phyloP scores from a whole-genome alignment of 1,140 invertebrate genomes.

The Calephelis nemesis region DNA sequence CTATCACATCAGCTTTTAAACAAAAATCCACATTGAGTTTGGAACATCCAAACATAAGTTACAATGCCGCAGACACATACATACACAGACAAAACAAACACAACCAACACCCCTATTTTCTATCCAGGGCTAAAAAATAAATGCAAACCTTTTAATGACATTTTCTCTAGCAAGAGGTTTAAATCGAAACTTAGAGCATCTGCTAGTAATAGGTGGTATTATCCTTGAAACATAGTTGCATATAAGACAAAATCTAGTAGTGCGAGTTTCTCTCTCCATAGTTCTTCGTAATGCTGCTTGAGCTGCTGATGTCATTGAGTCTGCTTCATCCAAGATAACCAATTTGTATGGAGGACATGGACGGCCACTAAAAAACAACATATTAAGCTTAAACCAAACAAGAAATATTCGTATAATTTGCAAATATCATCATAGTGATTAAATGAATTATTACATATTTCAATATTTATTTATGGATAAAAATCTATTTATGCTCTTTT shows the following conservation, averaged over 20 bases:
- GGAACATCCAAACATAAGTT: too few relatives aligned
- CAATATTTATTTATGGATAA: too few relatives aligned
- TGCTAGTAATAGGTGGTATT: conserved; percentile 97
- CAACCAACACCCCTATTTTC: too few relatives aligned
- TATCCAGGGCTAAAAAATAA: background rate
- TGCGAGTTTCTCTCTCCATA: conserved; percentile 97
- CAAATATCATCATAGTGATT: too few relatives aligned
- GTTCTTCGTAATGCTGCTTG: conserved; percentile 96
- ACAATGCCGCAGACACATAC: too few relatives aligned
- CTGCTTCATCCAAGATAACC: conserved; percentile 98
- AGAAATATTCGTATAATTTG: too few relatives aligned
- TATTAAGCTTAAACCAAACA: background rate
- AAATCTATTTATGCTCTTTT: too few relatives aligned
- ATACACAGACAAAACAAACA: too few relatives aligned
- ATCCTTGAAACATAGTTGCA: conserved; percentile 99
- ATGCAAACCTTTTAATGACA: conserved; percentile 80
- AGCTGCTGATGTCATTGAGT: conserved; percentile 98
- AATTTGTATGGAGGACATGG: conserved; percentile 97
- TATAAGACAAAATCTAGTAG: conserved; percentile 98
- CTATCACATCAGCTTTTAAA: too few relatives aligned
- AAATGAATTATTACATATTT: too few relatives aligned
- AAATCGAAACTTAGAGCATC: conserved; percentile 99
- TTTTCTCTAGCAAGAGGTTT: conserved; percentile 90
- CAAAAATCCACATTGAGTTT: too few relatives aligned
- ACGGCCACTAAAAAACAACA: conserved; percentile 84